Evolutionary conservation across 2,888 invertebrate genomes (phyloP), one percentile per base, ranked within the genome.

Genomic region (Microctonus hyperodae): DNA sequence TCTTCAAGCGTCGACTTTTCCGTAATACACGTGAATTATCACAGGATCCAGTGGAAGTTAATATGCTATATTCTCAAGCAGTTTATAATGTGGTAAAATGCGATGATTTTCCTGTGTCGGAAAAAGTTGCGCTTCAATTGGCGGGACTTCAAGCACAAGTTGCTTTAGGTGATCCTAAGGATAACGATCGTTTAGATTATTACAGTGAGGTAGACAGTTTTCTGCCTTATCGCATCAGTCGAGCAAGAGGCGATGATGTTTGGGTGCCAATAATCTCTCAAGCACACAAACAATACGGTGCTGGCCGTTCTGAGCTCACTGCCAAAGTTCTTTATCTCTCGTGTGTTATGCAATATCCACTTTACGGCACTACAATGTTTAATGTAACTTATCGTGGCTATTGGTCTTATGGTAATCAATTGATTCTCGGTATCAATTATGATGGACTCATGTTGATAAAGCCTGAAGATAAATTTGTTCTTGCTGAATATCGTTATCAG

Each of bases 121-220:
- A 96, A 85, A 95, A 96, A 84, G 96, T 97, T 63, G 96, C 96
- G 0, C 87, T 97, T 1, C 97, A 97, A 83, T 85, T 97, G 75
- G 97, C 97, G 0, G 97, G 97, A 22, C 87, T 97, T 13, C 97
- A 97, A 83, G 95, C 96, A 11, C 97, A 97, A 85, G 97, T 97
- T 53, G 91, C 95, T n/a, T 87, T 96, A 60, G 96, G 96, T 11
- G 94, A 96, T 86, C 92, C 92, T 0, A 88, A 89, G 73, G 91
- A 91, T 76, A 90, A 90, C 71, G 90, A 90, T 81, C 91, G 92
- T 70, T 87, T 92, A 5, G 94, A 95, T 72, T 94, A 94, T 85
- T 97, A 97, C 85, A 90, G 92, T 62, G 95, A 96, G 79, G 92
- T 95, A n/a, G 94, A 93, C 63, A 93, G 92, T 80, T 97, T 95